Conservation (phyloP, 1,140 invertebrate species). For the Apolygus lucorum region DNA sequence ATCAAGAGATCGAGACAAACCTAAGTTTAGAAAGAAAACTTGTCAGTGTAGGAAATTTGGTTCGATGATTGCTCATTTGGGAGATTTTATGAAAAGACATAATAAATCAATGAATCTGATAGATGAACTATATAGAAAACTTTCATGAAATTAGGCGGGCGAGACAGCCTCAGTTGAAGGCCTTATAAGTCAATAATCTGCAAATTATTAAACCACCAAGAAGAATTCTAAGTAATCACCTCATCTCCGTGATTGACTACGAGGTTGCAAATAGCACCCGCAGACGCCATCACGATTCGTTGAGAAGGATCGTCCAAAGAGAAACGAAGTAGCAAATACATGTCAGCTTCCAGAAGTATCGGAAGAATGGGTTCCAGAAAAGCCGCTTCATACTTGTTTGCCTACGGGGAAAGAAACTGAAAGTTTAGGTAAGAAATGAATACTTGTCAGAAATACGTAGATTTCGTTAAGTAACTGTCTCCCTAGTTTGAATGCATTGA, state of each 20-base stretch:
- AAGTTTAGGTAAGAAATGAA: constrained; percentile 22
- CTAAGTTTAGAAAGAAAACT: constrained; percentile 32
- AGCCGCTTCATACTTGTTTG: constrained; percentile 52
- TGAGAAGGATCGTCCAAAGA: constrained; percentile 74
- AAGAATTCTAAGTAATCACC: constrained; percentile 19
- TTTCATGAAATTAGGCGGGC: too few relatives aligned
- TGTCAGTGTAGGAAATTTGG: not conserved
- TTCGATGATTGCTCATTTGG: too few relatives aligned
- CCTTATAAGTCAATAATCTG: too few relatives aligned
- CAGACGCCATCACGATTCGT: constrained; percentile 57
- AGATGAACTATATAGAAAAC: too few relatives aligned
- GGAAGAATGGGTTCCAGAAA: constrained; percentile 45
- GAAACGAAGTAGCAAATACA: constrained; percentile 73
- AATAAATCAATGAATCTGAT: too few relatives aligned
- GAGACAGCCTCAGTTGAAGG: too few relatives aligned
- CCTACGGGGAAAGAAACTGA: constrained; percentile 30
- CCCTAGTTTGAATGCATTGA: not conserved
- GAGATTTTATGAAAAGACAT: too few relatives aligned
- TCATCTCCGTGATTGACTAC: constrained; percentile 62
- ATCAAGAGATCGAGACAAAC: constrained; percentile 53
- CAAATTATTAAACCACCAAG: too few relatives aligned
- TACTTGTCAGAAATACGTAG: too few relatives aligned
- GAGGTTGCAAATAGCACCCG: constrained; percentile 62
- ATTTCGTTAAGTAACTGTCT: constrained; percentile 3
- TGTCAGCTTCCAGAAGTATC: constrained; percentile 48